These are phyloP conservation scores for Syritta pipiens DNA, from an alignment of 2,888 invertebrate species.

Conservation along the genomic window DNA sequence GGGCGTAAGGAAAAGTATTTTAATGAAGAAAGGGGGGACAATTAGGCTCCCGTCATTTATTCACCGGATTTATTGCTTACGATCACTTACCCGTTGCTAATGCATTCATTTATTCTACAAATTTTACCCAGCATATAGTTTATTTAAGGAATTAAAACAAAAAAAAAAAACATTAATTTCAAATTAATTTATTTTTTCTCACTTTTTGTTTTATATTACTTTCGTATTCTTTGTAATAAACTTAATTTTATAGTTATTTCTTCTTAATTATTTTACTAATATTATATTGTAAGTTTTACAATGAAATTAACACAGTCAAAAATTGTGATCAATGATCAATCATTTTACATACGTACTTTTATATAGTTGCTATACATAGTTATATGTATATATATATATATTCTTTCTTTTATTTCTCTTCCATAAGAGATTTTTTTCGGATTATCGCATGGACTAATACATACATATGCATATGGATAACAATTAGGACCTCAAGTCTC, in stretches of 20 bases:
- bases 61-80: no score
- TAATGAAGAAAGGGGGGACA: no score
- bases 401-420: conserved; percentile 52
- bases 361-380: conserved; percentile 67
- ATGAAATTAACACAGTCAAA: conserved; percentile 80
- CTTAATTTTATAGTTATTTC: conserved; percentile 66
- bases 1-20: no score
- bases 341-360: conserved; percentile 74
- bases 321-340: conserved; percentile 79
- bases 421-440: conserved; percentile 26
- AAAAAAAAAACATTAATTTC: conserved; percentile 27
- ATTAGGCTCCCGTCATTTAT: no score
- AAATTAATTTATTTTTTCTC: conserved; percentile 62
- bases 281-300: conserved; percentile 73
- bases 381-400: conserved; percentile 55
- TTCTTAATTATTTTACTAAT: conserved; percentile 67
- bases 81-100: no score
- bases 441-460: conserved; percentile 60
- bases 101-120: no score
- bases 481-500: conserved; percentile 8
- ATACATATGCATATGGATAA: conserved; percentile 20
- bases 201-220: conserved; percentile 66
- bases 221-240: conserved; percentile 69
- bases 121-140: not conserved
- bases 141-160: not conserved